Evolutionary conservation across 2,797 vertebrate species (phyloP), one percentile per base, ranked within the genome.

Genomic region (Pseudochromis fuscus): DNA sequence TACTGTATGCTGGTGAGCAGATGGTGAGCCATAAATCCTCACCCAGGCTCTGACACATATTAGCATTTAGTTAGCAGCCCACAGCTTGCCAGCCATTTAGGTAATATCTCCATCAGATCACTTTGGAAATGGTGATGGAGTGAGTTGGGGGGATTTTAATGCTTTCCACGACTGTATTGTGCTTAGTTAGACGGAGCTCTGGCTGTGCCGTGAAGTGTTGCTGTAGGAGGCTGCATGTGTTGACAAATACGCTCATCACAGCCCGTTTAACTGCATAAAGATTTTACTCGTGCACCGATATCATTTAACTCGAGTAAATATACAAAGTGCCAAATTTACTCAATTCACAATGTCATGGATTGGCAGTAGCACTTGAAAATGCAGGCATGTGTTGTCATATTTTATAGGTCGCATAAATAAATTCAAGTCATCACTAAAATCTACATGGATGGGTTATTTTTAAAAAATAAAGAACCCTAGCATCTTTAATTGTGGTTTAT

Each of bases 101-200:
- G 90, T 94, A 94, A 94, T 95, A 92, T 94, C 93, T 95, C 93
- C 87, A 94, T 94, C 89, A 88, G 89, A 94, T 94, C 87, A 91
- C 90, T 93, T 91, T 93, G 88, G 94, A 93, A 94, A 93, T 90
- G 90, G 91, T 93, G 93, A 94, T 93, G 84, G 88, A 94, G 92
- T 84, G 91, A 91, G 89, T 86, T 82, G 77, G 65, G 75, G 76
- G 67, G 76, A 80, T 87, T 89, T 83, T 78, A 89, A 86, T 77
- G 81, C 65, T 67, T 88, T 87, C 63, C 64, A 50, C 13, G 62
- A 82, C 76, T 81, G 77, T 69, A 86, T 87, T 81, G 83, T 82
- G 83, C 77, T 90, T 89, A 28, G 84, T 79, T 78, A 63, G 82
- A 79, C 37, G 66, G 81, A 84, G n/a, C 27, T 78, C 77, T 75